A percentile compares a stretch with the other conserved stretches of the same genome.
phyloP scores from a whole-genome alignment of 2,888 invertebrate species.

The Diplolepis rosae region DNA sequence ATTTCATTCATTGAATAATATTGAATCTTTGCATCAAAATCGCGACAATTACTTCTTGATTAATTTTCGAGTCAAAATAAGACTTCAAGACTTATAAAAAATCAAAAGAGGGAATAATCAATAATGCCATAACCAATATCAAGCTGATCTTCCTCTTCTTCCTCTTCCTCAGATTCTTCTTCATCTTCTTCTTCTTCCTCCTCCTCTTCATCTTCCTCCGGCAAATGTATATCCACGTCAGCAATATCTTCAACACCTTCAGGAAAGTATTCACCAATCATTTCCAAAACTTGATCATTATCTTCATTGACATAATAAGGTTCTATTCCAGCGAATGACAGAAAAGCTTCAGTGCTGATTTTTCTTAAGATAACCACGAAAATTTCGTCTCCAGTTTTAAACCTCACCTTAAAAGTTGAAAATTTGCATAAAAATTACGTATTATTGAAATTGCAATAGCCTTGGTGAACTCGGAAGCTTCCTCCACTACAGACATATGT shows the following conservation, averaged over 20 bases:
- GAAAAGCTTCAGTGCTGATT: constrained; percentile 79
- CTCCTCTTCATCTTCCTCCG: constrained; percentile 39
- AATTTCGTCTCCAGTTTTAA: constrained; percentile 57
- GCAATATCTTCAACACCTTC: constrained; percentile 69
- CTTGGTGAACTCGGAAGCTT: too few relatives aligned
- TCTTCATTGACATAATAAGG: constrained; percentile 83
- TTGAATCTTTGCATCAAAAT: not conserved
- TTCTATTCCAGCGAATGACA: constrained; percentile 79
- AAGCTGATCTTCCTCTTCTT: constrained; percentile 39
- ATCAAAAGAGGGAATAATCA: not conserved
- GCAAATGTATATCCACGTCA: constrained; percentile 38
- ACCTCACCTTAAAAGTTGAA: constrained; percentile 48
- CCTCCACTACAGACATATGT: too few relatives aligned
- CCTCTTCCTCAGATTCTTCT: constrained; percentile 41
- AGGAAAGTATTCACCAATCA: constrained; percentile 82
- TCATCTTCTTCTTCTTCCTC: constrained; percentile 46
- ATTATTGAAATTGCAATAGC: too few relatives aligned
- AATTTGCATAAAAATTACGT: constrained; percentile 26
- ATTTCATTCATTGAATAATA: not conserved
- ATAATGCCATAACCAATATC: constrained; percentile 39
- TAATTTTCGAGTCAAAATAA: not conserved
- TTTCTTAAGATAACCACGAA: constrained; percentile 80
- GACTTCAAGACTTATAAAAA: not conserved
- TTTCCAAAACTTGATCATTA: constrained; percentile 78
- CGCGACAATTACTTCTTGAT: not conserved